Conservation (phyloP, 2,888 invertebrate species). For the Hedya salicella region DNA sequence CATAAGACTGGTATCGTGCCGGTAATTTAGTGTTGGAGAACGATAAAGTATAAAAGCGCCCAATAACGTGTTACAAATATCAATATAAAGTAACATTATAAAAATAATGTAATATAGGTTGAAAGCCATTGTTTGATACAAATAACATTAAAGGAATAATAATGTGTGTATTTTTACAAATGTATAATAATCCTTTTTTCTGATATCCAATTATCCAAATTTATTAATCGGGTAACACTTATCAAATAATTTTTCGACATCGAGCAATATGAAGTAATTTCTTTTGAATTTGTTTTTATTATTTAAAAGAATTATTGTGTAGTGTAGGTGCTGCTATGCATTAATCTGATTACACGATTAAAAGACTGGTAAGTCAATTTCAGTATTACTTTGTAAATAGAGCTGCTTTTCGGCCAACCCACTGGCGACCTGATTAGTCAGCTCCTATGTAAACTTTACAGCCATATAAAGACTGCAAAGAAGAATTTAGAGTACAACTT, state of each 20-base stretch:
- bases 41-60: too few relatives aligned
- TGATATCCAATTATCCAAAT: too few relatives aligned
- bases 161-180: too few relatives aligned
- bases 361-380: slow-evolving; percentile 51
- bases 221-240: slow-evolving; percentile 5
- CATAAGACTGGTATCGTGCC: too few relatives aligned
- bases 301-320: slow-evolving; percentile 21
- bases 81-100: too few relatives aligned
- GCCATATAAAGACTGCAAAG: slow-evolving; percentile 33
- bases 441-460: slow-evolving; percentile 41
- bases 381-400: slow-evolving; percentile 37
- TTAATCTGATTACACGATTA: slow-evolving; percentile 19
- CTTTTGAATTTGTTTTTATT: slow-evolving; percentile 11
- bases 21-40: too few relatives aligned
- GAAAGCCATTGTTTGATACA: too few relatives aligned
- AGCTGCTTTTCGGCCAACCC: slow-evolving; percentile 46
- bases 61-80: too few relatives aligned
- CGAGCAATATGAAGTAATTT: slow-evolving; percentile 25
- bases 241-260: slow-evolving; percentile 1
- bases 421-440: slow-evolving; percentile 53
- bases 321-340: slow-evolving; percentile 26
- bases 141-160: too few relatives aligned
- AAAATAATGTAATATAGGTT: too few relatives aligned
- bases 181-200: too few relatives aligned
- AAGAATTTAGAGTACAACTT: slow-evolving; percentile 8